phyloP scores from a whole-genome alignment of 2,888 invertebrate species.

The Ichneumon xanthorius region DNA sequence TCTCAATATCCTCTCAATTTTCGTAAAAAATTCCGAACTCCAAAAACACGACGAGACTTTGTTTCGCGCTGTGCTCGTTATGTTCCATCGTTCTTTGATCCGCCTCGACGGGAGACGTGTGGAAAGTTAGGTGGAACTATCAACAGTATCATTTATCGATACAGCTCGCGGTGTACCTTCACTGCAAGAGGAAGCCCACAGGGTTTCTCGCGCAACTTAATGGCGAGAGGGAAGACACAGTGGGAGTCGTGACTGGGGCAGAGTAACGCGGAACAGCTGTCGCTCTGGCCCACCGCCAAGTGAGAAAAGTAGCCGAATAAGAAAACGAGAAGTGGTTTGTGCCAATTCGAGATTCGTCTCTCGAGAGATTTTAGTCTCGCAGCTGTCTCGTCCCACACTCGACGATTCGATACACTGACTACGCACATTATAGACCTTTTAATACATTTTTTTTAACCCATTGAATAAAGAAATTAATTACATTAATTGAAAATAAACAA shows the following conservation, averaged over 20 bases:
- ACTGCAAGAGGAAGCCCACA: neutral
- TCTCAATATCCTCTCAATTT: neutral
- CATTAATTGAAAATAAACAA: neutral
- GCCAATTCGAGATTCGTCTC: conserved; percentile 43
- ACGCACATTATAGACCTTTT: neutral
- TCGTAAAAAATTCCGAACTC: neutral
- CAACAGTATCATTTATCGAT: conserved; percentile 43
- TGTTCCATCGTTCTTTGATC: neutral
- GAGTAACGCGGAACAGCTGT: conserved; percentile 55
- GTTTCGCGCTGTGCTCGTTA: neutral
- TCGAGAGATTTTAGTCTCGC: conserved; percentile 25
- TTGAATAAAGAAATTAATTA: no score
- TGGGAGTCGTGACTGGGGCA: neutral
- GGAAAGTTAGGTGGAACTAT: neutral
- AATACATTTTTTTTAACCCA: no score
- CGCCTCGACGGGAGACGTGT: neutral
- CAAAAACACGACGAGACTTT: neutral
- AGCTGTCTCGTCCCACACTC: conserved; percentile 10
- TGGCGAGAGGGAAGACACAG: conserved; percentile 21
- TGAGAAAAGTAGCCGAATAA: conserved; percentile 35
- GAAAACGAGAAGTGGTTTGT: conserved; percentile 34
- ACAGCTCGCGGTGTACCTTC: neutral
- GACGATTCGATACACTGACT: neutral
- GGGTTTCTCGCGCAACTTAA: conserved; percentile 13
- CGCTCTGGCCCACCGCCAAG: conserved; percentile 52